Percentiles rank a stretch among this genome's conserved stretches.
Conservation (phyloP, 2,797 vertebrate genomes). For the Podargus strigoides region DNA sequence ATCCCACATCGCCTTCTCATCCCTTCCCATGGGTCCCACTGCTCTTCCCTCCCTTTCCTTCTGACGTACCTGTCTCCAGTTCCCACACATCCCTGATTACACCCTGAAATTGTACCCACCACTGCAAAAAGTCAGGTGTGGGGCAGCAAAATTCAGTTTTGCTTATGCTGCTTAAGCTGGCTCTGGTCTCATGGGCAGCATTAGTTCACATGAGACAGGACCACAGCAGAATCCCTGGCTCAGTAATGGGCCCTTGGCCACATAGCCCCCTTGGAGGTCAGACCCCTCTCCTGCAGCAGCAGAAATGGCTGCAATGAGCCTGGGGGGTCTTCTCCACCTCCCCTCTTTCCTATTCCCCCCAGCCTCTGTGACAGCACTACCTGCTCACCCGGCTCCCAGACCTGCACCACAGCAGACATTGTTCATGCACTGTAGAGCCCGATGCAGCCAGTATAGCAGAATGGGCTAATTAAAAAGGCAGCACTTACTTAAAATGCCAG, state of each 20-base stretch:
- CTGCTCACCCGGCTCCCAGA: fast-evolving
- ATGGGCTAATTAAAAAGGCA: background rate
- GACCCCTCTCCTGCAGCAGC: background rate
- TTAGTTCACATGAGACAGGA: background rate
- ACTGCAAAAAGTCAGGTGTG: background rate
- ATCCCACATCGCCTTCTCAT: background rate
- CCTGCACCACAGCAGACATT: background rate
- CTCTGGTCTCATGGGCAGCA: background rate
- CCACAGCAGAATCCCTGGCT: background rate
- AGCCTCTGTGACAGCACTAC: background rate
- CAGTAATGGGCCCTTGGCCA: background rate
- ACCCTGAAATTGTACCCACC: background rate
- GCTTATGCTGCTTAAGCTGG: background rate
- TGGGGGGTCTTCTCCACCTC: background rate
- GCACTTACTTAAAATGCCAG: constrained; percentile 24
- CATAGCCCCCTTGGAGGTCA: background rate
- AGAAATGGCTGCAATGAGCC: background rate
- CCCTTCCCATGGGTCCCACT: background rate
- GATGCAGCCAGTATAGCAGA: fast-evolving
- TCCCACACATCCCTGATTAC: background rate
- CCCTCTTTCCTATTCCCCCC: background rate
- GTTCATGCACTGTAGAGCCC: background rate
- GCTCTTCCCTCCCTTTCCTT: background rate
- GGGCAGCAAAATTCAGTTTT: background rate
- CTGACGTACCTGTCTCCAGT: fast-evolving